Evolutionary conservation across 2,888 invertebrate genomes (phyloP), one percentile per base, ranked within the genome.

Genomic region (Gonocerus acuteangulatus): DNA sequence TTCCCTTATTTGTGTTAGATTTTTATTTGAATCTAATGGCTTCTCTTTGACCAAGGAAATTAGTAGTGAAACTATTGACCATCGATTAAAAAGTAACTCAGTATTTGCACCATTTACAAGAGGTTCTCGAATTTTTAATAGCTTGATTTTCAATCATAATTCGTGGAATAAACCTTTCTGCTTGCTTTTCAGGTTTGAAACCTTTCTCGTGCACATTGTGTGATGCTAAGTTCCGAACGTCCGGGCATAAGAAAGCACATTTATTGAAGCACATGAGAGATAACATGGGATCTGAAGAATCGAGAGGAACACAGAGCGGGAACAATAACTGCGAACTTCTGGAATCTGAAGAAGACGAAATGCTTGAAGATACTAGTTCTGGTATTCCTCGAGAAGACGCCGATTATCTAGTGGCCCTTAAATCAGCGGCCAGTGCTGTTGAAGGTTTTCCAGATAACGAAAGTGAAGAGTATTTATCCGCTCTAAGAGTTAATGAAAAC

Each of bases 171-270:
- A n/a, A n/a, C n/a, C n/a, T n/a, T 27, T 6, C 27, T 27, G 27
- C 27, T 44, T 9, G 51, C 16, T 42, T 68, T 70, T 0, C 64
- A 78, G 80, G 82, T 45, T 77, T 77, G 2, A 80, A 79, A 67
- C 83, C 82, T 1, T 84, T 81, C 70, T 73, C 77, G 56, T 83
- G 85, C 71, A 74, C 75, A 0, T 73, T 79, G 60, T 86, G 85
- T 71, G 76, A 78, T n/a, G 73, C 77, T 64, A 74, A 76, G 62
- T 86, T 86, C 71, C 74, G 85, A 36, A 86, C 85, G 0, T 80
- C 82, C 0, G 83, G 84, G 0, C 83, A 84, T 68, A 75, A 81
- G 44, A 84, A 83, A 70, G 79, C 80, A 27, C 86, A 86, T 69
- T 74, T 82, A 3, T n/a, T 51, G 18, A 52, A 47, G 13, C 61